Evolutionary conservation across 2,113 vertebrate species (phyloP).

Genomic region (Corythornis cristatus): DNA sequence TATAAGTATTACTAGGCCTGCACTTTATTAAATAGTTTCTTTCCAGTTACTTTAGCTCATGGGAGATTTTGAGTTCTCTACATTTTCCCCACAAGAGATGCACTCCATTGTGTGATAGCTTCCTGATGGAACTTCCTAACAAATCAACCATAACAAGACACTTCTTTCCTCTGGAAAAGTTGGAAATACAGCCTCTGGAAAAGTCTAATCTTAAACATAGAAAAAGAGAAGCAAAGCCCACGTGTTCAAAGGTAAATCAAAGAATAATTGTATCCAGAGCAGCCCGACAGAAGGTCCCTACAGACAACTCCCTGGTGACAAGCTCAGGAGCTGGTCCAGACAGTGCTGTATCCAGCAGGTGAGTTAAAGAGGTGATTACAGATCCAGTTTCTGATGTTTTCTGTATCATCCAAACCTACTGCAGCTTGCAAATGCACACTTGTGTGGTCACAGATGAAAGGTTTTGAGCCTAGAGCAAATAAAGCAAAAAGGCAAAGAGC

Average conservation of each 20-base stretch:
- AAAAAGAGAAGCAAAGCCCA: constrained; percentile 27
- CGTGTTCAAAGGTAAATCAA: constrained; percentile 45
- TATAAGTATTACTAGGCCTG: neutral
- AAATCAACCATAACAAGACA: constrained; percentile 31
- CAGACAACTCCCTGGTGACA: neutral
- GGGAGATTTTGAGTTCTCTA: neutral
- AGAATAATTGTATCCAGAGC: constrained; percentile 62
- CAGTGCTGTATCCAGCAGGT: neutral
- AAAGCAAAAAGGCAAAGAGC: neutral
- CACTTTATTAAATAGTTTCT: neutral
- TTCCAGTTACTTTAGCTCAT: neutral
- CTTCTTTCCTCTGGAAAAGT: constrained; percentile 44
- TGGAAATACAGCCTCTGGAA: constrained; percentile 36
- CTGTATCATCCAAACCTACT: neutral
- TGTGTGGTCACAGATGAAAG: constrained; percentile 18
- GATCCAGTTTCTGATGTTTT: constrained; percentile 14
- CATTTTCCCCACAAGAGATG: neutral
- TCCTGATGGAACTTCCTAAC: neutral
- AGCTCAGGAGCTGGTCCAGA: neutral
- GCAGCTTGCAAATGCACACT: constrained; percentile 5
- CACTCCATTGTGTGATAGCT: neutral
- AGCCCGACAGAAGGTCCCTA: neutral
- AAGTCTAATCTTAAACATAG: constrained; percentile 29
- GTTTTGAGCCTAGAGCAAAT: neutral
- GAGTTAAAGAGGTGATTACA: constrained; percentile 16